Base-by-base conservation (phyloP, 2,888 invertebrate genomes). In the Argyresthia albistria region DNA sequence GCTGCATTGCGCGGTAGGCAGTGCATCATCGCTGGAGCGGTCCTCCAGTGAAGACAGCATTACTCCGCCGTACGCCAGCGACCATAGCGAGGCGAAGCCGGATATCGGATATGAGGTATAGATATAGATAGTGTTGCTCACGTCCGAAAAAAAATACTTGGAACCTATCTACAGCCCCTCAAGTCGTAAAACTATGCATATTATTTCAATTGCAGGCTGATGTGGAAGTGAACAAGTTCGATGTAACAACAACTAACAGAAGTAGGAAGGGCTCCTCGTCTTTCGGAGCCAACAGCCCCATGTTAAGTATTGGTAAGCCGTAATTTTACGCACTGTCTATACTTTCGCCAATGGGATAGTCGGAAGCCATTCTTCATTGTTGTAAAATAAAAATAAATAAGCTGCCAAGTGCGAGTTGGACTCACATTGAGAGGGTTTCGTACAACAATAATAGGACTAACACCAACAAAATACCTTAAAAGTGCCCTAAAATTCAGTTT, bases 21-120 rank as follows among this genome's bases (percentile, higher is more conserved):
- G 80, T 60, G 83, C 76, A 16, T 68, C 66, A 25, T 16, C 64
- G 14, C 54, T 57, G 43, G 74, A 70, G 50, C 65, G 75, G 56
- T 83, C 83, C 9, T 80, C 81, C 37, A 82, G 80, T 63, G 76
- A 80, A 61, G 84, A 80, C 59, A 79, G 79, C 66, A 66, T 64
- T 43, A 69, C 67, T 11, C 72, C 69, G 46, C 73, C 80, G 12
- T 80, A 79, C 67, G 78, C 76, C 57, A 78, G 78, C 70, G 84
- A 84, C 57, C 82, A 73, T 67, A 83, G 82, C 66, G 87, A 88
- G 59, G 78, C 84, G 50, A 78, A 78, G 39, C 89, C 89, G 1
- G 91, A 91, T 61, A 91, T 91, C 62, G 92, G 91, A 0, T 91
- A 91, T 59, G 91, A 88, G 77, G 88, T 83, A 25, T 25, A 25